These are phyloP conservation scores for Diprion similis DNA, from an alignment of 1,140 invertebrate species.

Conservation along the genomic window DNA sequence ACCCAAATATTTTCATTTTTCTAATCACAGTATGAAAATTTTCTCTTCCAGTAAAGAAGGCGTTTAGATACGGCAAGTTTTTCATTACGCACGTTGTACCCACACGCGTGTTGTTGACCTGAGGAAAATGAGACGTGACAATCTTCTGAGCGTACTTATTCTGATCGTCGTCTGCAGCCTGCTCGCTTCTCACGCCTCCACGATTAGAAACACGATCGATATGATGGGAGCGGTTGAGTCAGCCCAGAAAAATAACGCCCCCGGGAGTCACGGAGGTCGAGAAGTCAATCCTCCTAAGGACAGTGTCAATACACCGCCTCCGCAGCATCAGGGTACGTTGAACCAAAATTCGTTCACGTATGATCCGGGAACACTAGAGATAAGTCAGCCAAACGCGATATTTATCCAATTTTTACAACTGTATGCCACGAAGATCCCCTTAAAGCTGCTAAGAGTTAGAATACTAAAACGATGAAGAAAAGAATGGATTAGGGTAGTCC, in stretches of 20 bases:
- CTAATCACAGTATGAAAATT: too few species aligned
- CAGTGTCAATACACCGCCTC: not conserved
- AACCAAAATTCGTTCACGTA: too few species aligned
- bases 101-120: too few species aligned
- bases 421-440: not conserved
- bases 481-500: too few species aligned
- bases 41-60: too few species aligned
- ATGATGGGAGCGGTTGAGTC: not conserved
- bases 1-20: too few species aligned
- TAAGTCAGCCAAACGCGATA: not conserved
- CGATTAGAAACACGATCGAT: conserved; percentile 7
- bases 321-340: not conserved
- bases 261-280: not conserved
- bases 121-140: too few species aligned
- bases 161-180: not conserved
- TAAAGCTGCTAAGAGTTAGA: too few species aligned
- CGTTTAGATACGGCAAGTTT: too few species aligned
- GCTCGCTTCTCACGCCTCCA: not conserved
- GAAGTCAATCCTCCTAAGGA: not conserved
- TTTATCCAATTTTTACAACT: not conserved
- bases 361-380: not conserved
- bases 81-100: too few species aligned
- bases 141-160: too few species aligned
- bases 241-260: not conserved
- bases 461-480: too few species aligned